phyloP scores from a whole-genome alignment of 2,113 vertebrate species.

The Conger conger region DNA sequence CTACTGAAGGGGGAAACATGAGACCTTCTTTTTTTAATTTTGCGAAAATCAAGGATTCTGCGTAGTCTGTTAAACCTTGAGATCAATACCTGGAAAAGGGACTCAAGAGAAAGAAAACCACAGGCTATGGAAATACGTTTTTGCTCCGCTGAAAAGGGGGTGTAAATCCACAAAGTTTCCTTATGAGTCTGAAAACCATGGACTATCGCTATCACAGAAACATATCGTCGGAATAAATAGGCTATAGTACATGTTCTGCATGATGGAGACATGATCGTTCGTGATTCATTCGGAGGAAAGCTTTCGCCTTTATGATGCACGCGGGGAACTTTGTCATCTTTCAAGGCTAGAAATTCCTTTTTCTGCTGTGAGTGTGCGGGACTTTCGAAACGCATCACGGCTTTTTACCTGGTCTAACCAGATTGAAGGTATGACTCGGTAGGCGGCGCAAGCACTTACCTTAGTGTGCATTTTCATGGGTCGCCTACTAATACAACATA shows the following conservation, averaged over 20 bases:
- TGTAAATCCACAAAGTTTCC: conserved; percentile 2
- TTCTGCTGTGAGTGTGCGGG: neutral
- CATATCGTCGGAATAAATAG: neutral
- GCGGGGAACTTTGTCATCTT: neutral
- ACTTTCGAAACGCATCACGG: neutral
- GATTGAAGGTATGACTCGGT: conserved; percentile 13
- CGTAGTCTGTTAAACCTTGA: neutral
- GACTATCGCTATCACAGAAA: neutral
- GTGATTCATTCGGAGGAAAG: neutral
- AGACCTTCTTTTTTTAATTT: neutral
- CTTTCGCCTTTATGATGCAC: neutral
- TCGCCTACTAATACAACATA: conserved; percentile 13
- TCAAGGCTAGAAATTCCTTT: neutral
- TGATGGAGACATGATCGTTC: neutral
- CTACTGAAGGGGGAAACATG: conserved; percentile 1
- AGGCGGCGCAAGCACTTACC: conserved; percentile 26
- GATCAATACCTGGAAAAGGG: neutral
- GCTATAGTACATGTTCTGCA: neutral
- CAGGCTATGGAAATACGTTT: neutral
- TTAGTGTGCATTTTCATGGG: conserved; percentile 10
- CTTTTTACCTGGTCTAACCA: conserved; percentile 10
- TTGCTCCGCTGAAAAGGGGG: neutral
- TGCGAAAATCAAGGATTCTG: neutral
- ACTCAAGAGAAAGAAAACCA: neutral
- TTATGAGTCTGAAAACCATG: neutral